A percentile compares a stretch with the other conserved stretches of the same genome.
These are phyloP conservation scores for Drosophila setifemur DNA, from an alignment of 1,140 invertebrate species.

Conservation along the genomic window DNA sequence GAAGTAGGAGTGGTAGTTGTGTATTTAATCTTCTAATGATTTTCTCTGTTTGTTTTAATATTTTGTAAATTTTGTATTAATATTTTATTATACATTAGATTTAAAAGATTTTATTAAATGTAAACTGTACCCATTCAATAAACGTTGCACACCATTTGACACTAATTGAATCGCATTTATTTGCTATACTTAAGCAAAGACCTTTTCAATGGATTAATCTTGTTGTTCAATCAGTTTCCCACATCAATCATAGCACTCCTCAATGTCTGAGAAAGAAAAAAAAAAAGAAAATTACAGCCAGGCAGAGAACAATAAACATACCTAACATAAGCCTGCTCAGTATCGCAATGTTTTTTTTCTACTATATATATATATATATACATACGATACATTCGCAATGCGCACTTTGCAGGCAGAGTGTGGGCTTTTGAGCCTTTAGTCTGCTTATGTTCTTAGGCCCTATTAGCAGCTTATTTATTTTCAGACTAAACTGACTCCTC, in stretches of 20 bases:
- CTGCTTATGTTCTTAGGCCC: constrained; percentile 53
- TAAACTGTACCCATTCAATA: too few relatives aligned
- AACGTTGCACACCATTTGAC: too few relatives aligned
- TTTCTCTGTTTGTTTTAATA: too few relatives aligned
- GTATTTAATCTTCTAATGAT: too few relatives aligned
- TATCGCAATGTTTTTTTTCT: too few relatives aligned
- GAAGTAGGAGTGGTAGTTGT: too few relatives aligned
- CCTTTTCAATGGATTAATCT: not conserved
- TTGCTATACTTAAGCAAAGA: constrained; percentile 50
- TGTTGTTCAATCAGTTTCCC: constrained; percentile 7
- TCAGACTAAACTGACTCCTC: not conserved
- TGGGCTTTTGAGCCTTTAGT: constrained; percentile 5
- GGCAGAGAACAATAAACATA: constrained; percentile 18
- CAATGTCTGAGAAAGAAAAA: constrained; percentile 5
- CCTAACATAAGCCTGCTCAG: constrained; percentile 24
- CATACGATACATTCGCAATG: not conserved
- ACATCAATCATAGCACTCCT: constrained; percentile 52
- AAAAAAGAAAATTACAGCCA: not conserved
- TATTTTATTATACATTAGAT: too few relatives aligned
- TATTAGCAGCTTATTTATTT: constrained; percentile 54
- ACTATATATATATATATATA: constrained; percentile 3
- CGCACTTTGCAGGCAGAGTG: constrained; percentile 14
- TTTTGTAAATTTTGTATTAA: too few relatives aligned
- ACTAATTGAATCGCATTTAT: constrained; percentile 17
- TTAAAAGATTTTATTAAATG: not conserved